A percentile compares a stretch with the other conserved stretches of the same genome.
These are phyloP conservation scores for Hesperophylax magnus DNA, from an alignment of 1,140 invertebrate species.

Conservation along the genomic window DNA sequence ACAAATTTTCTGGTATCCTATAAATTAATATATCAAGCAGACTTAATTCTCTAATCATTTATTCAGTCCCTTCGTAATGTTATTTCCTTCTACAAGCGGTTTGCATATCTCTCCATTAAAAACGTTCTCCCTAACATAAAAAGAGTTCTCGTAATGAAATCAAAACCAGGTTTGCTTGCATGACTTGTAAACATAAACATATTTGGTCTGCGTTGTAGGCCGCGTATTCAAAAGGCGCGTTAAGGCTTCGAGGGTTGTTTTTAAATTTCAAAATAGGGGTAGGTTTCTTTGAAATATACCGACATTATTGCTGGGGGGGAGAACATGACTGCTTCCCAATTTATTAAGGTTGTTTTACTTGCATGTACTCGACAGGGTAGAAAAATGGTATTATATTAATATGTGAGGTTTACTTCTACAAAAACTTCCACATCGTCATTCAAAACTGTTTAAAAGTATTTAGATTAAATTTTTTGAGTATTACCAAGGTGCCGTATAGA, in stretches of 20 bases:
- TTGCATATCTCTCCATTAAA: too few relatives aligned
- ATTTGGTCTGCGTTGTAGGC: neutral
- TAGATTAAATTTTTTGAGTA: too few relatives aligned
- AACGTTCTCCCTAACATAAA: neutral
- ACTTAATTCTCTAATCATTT: too few relatives aligned
- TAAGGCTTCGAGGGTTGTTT: neutral
- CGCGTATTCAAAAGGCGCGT: constrained; percentile 12
- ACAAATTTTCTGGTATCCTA: too few relatives aligned
- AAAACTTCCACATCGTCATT: too few relatives aligned
- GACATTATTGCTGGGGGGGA: neutral
- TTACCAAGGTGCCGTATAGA: too few relatives aligned
- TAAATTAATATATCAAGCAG: too few relatives aligned
- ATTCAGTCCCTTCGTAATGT: neutral
- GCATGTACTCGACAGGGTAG: neutral
- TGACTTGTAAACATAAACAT: constrained; percentile 4
- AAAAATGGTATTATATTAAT: too few relatives aligned
- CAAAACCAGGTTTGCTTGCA: neutral
- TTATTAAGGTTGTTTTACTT: neutral
- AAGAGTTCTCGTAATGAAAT: neutral
- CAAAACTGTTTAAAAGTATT: too few relatives aligned
- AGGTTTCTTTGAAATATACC: constrained; percentile 8
- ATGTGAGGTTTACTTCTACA: too few relatives aligned
- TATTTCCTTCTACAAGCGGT: too few relatives aligned
- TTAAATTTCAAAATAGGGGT: constrained; percentile 16
- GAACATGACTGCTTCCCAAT: neutral